A percentile compares a stretch with the other conserved stretches of the same genome.
These are phyloP conservation scores for Dysidea cf. avara DNA, from an alignment of 37 sponge, comb jelly and placozoan species.

Conservation along the genomic window DNA sequence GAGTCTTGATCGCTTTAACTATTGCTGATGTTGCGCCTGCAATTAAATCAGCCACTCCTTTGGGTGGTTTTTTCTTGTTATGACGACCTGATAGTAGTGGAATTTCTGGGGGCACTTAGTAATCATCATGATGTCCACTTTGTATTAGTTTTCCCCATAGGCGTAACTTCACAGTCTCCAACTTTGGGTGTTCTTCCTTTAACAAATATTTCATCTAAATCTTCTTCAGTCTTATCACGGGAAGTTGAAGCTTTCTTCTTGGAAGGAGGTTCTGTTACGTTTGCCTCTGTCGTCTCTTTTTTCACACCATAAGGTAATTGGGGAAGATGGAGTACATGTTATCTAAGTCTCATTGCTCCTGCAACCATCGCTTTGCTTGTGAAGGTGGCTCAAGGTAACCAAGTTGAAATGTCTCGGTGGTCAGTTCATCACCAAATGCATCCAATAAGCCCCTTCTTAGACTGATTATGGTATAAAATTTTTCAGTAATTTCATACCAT, in stretches of 20 bases:
- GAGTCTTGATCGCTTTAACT: background rate
- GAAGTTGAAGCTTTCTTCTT: background rate
- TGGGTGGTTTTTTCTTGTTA: slow-evolving; percentile 14
- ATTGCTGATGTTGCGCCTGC: slow-evolving; percentile 17
- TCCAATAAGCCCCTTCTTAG: too few relatives aligned
- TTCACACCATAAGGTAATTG: slow-evolving; percentile 18
- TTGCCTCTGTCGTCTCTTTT: background rate
- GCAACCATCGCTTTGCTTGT: slow-evolving; percentile 9
- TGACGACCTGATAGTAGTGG: background rate
- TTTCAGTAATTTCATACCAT: too few relatives aligned
- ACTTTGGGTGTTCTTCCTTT: slow-evolving; percentile 2
- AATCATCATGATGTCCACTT: too few relatives aligned
- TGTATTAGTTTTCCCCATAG: slow-evolving; percentile 25
- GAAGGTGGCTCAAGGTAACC: too few relatives aligned
- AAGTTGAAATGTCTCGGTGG: too few relatives aligned
- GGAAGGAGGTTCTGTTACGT: background rate
- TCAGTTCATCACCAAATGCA: too few relatives aligned
- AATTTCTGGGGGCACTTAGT: slow-evolving; percentile 29
- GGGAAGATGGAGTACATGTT: background rate
- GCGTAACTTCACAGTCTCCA: slow-evolving; percentile 9
- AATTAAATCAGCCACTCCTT: slow-evolving; percentile 2
- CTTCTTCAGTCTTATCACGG: slow-evolving; percentile 13
- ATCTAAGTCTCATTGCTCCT: background rate
- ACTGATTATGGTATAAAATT: too few relatives aligned
- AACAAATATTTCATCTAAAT: background rate